phyloP scores from a whole-genome alignment of 1,140 invertebrate species.

The Leptinotarsa undecemlineata region DNA sequence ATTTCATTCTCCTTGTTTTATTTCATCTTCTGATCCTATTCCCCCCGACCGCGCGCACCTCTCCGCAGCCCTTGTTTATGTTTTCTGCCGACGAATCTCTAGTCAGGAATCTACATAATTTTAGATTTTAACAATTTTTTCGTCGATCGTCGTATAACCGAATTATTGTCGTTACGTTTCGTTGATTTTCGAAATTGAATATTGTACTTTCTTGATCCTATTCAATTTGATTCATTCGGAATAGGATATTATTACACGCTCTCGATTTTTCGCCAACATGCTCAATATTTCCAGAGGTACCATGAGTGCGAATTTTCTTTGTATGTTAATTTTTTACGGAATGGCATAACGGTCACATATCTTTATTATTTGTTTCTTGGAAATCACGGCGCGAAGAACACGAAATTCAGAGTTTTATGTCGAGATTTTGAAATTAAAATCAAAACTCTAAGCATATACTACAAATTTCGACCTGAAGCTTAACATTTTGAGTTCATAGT shows the following conservation, averaged over 20 bases:
- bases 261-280: too few relatives aligned
- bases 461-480: too few relatives aligned
- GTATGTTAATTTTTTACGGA: too few relatives aligned
- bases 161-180: constrained; percentile 26
- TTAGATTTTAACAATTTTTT: constrained; percentile 49
- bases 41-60: constrained; percentile 32
- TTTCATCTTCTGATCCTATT: constrained; percentile 56
- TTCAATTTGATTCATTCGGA: constrained; percentile 12
- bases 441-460: too few relatives aligned
- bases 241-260: neutral
- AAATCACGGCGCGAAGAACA: too few relatives aligned
- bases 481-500: too few relatives aligned
- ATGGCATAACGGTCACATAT: too few relatives aligned
- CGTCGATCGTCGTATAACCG: constrained; percentile 30
- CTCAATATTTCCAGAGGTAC: too few relatives aligned
- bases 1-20: constrained; percentile 57
- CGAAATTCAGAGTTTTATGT: too few relatives aligned
- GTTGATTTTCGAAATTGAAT: constrained; percentile 26
- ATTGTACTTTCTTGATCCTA: constrained; percentile 21
- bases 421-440: too few relatives aligned
- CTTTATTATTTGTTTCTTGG: too few relatives aligned
- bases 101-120: constrained; percentile 54
- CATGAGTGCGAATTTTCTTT: too few relatives aligned
- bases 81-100: constrained; percentile 53
- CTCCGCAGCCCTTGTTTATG: constrained; percentile 47